A percentile compares a stretch with the other conserved stretches of the same genome.
These are phyloP conservation scores for Phrixothrix hirtus DNA, from an alignment of 2,888 invertebrate species.

Conservation along the genomic window DNA sequence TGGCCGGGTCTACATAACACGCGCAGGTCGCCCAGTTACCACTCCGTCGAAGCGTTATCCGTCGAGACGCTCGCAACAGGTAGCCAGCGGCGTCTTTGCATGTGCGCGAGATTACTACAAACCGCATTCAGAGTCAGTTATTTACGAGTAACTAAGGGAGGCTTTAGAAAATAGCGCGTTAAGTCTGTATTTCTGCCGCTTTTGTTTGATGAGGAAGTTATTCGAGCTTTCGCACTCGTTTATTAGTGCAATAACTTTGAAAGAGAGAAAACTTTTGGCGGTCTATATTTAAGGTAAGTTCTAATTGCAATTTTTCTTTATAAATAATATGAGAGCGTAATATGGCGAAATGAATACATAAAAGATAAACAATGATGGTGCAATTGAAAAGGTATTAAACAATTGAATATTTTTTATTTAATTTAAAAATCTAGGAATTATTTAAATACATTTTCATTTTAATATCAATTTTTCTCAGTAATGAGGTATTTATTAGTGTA, in stretches of 20 bases:
- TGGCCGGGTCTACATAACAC: conserved; percentile 48
- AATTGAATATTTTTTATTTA: too few relatives aligned
- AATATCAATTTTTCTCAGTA: too few relatives aligned
- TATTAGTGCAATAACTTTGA: not conserved
- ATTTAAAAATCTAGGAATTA: too few relatives aligned
- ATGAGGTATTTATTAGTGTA: too few relatives aligned
- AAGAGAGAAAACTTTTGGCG: not conserved
- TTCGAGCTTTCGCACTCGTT: not conserved
- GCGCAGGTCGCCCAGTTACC: conserved; percentile 47
- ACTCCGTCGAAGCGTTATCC: conserved; percentile 41
- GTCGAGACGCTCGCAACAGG: conserved; percentile 49
- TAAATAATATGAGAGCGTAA: too few relatives aligned
- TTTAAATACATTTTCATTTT: too few relatives aligned
- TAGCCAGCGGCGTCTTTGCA: conserved; percentile 38
- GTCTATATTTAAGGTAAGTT: too few relatives aligned
- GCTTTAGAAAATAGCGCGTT: not conserved
- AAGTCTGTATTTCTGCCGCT: not conserved
- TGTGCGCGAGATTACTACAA: conserved; percentile 31
- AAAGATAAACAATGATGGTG: too few relatives aligned
- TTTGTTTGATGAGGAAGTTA: not conserved
- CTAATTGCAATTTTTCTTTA: too few relatives aligned
- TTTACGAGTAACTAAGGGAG: not conserved
- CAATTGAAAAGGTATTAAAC: too few relatives aligned
- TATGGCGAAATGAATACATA: too few relatives aligned
- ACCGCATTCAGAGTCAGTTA: conserved; percentile 1